Base-by-base conservation (phyloP, 2,797 vertebrate species). In the Melanotaenia pygmaea region DNA sequence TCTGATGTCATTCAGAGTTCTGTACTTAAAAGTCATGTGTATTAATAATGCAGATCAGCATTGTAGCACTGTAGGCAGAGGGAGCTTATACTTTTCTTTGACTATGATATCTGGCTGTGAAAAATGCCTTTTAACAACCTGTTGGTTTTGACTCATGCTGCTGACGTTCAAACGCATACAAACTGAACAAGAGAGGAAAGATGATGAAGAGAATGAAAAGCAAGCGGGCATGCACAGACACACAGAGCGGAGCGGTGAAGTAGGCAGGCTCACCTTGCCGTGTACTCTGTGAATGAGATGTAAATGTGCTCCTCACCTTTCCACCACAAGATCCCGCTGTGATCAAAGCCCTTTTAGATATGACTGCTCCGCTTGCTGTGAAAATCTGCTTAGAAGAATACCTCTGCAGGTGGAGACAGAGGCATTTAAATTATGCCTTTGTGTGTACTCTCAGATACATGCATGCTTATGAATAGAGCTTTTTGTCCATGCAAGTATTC, bases 341-440 rank as follows among this genome's bases (percentile, higher is more conserved):
- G 90, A 94, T 93, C 88, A 91, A 90, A 91, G 84, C 50, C 5
- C 64, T 85, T 74, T 76, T 43, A 74, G 67, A 86, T 80, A 51
- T 24, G 77, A 72, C 80, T 67, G 74, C 66, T 80, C 67, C 45
- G 69, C 78, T 85, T 71, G 34, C 63, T 32, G 73, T 47, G 70
- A 74, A 84, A 85, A 86, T 53, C 65, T 64, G 76, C 81, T 81
- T 51, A 13, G 59, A 43, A 70, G 65, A 88, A 82, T 43, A 69
- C 81, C 47, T 61, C 76, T 65, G 73, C 80, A 65, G 64, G 80
- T 79, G 75, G 71, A 87, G 76, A 82, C 77, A 63, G 24, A 0
- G 45, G 50, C 61, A 13, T 79, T 86, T 89, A 87, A 88, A 91
- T 88, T 80, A 84, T 80, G 62, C 60, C 53, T 65, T 43, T 74